Evolutionary conservation across 2,888 invertebrate species (phyloP), one percentile per base, ranked within the genome.

Genomic region (Bombylius major): DNA sequence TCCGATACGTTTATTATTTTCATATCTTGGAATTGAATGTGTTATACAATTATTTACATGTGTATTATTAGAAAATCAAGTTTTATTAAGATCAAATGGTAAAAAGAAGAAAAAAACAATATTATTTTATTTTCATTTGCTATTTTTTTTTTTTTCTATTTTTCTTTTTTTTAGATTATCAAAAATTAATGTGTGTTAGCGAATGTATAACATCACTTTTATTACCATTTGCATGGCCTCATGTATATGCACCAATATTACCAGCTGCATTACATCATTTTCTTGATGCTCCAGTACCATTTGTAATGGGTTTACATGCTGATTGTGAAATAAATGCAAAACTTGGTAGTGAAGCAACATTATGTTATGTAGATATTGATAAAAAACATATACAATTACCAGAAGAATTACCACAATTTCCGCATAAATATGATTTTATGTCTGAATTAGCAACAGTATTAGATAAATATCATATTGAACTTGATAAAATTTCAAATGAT

Each of bases 281-380:
- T 75, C 80, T 99, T 50, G 99, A 99, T 76, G 99, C 99, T 6
- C 99, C 99, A 0, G 97, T 99, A 54, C 99, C 99, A 44, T 99
- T 95, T 75, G 87, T 99, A 59, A 99, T 99, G 98, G 99, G 98
- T 68, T 75, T 86, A 23, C 82, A 86, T 68, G 80, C 82, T 0
- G 80, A 78, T 23, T 74, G 77, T 49, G 79, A 79, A 62, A 76
- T 77, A 4, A 82, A 79, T 63, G 77, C 84, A 49, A 84, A 83
- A 56, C 79, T 86, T 11, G 84, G 83, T 9, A 83, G 84, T 1
- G 84, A 94, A 78, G 93, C 93, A 11, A 90, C 90, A 59, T 78
- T 96, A 53, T 99, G 98, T 76, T 87, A 94, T 69, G 91, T 99
- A 53, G 96, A 99, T 76, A 88, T 99, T 62, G 98, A 99, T 75